Base-by-base conservation (phyloP, 1,140 invertebrate species). In the Drosophila littoralis region DNA sequence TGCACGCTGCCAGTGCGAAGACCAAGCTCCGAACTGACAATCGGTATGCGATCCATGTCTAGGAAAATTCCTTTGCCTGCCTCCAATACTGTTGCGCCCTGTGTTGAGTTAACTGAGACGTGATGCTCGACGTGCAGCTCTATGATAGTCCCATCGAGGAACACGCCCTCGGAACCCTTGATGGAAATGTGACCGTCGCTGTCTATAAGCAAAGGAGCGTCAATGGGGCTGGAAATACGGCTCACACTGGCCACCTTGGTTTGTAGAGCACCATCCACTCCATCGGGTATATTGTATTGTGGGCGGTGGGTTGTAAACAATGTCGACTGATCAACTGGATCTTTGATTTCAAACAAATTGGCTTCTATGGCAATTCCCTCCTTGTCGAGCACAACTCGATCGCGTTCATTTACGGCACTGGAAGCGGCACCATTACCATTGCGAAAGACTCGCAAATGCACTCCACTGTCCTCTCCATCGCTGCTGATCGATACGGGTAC, bases 261-360 rank as follows among this genome's bases (percentile, higher is more conserved):
- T 8, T 70, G 51, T 17, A 95, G 93, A 1, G 97, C 92, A 72
- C 95, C 95, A 13, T 95, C 94, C 5, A 96, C 94, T 0, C 95
- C 95, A 33, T 93, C 93, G 0, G 96, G 94, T 32, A 97, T 92
- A 43, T 94, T 95, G 81, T 97, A 96, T 65, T 95, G 94, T 2
- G 96, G 95, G 7, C 91, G 88, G 55, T 94, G 94, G 0, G 97
- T 97, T 7, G 95, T 96, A 91, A 98, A 98, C 13, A 97, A 93
- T 1, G 93, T 90, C n/a, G 93, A 91, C 0, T 94, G 95, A 6
- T 94, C 93, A 6, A 92, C 92, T n/a, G 94, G 94, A 85, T 96
- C 94, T 36, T 94, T 93, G 2, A 97, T 93, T 61, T 95, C 94
- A 82, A 97, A 95, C 0, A 94, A 93, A 55, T 95, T 94, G 0